A percentile compares a stretch with the other conserved stretches of the same genome.
Conservation (phyloP, 2,113 vertebrate species). For the Numenius arquata region DNA sequence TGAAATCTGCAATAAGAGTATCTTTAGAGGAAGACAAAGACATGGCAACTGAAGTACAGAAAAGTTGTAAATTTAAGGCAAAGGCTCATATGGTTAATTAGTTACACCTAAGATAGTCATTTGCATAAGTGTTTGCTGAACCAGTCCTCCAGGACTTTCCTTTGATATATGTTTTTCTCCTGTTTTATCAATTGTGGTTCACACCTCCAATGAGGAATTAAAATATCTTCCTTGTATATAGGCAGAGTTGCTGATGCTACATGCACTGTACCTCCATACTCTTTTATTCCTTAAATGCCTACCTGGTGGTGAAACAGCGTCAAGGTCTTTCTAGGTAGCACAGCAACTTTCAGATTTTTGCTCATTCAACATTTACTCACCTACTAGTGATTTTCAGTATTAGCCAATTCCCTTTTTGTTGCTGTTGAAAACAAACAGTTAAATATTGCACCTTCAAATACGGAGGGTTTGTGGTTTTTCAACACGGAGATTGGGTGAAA, state of each 20-base stretch:
- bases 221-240: neutral
- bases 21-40: neutral
- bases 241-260: neutral
- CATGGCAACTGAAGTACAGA: neutral
- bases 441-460: neutral
- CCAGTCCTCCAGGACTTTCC: neutral
- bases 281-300: neutral
- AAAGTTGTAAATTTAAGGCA: neutral
- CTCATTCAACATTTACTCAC: neutral
- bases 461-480: accelerated
- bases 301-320: neutral
- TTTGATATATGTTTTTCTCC: neutral
- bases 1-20: neutral
- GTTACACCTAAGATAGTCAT: neutral
- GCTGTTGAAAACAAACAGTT: neutral
- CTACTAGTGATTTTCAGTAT: neutral
- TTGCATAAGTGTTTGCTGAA: neutral
- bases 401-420: neutral
- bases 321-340: neutral
- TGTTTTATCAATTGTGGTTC: neutral
- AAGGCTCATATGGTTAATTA: neutral
- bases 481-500: neutral
- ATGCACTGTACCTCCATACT: neutral
- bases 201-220: neutral
- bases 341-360: neutral